Evolutionary conservation across 1,140 invertebrate species (phyloP), one percentile per base, ranked within the genome.

Genomic region (Macrobrachium nipponense): DNA sequence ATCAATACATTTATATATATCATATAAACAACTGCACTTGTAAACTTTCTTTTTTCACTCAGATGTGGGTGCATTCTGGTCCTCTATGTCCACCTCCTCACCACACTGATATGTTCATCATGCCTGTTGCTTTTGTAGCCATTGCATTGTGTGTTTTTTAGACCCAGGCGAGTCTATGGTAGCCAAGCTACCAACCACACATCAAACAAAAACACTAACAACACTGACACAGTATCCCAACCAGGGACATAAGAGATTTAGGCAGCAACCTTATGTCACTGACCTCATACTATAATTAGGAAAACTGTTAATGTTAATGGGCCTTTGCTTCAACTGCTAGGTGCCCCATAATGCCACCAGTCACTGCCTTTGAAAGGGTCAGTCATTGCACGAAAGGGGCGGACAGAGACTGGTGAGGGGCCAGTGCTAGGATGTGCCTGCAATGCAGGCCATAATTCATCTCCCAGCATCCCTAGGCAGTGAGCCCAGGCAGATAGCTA

Each of bases 401-500:
- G 78, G 78, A 27, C 60, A 43, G 78, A 44, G 61, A 62, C 62
- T 58, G 44, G 61, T 60, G 78, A 60, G 64, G 78, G 43, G 61
- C 27, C 44, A 62, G 62, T 59, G 60, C 61, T 66, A n/a, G 78
- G 78, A 62, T 36, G 43, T 44, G 43, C 27, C 61, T 76, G 73
- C 78, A 27, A 44, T 60, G 61, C 60, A 80, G 61, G 62, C 78
- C 58, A 23, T 66, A 43, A 44, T 27, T 36, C 61, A 18, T 62
- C 60, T 44, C 44, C 73, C 73, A 76, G 44, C 44, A 76, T 20
- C 73, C 73, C 44, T 76, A 59, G 59, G 62, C 78, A 80, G 27
- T 36, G 78, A 80, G 60, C 59, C 78, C 78, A 20, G 43, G 78
- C 61, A 80, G 27, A 62, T 70, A 78, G 76, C 80, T 87, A 89